phyloP scores from a whole-genome alignment of 2,113 vertebrate genomes.

The Setophaga coronata region DNA sequence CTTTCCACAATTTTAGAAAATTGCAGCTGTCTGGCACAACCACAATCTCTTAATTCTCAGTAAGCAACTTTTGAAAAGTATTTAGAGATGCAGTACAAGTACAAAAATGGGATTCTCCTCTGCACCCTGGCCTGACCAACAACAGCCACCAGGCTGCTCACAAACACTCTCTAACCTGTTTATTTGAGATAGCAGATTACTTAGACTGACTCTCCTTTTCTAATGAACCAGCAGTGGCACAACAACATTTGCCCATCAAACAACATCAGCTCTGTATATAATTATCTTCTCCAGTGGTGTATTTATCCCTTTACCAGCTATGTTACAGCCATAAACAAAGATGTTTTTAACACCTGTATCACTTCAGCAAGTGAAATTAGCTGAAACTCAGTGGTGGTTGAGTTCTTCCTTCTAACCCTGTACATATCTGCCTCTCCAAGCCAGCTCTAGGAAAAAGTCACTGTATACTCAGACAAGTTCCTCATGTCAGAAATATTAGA shows the following conservation, averaged over 20 bases:
- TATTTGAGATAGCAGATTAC: background rate
- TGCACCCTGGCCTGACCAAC: background rate
- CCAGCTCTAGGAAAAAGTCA: background rate
- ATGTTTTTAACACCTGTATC: background rate
- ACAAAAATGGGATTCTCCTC: background rate
- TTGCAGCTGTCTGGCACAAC: background rate
- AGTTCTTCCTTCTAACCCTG: background rate
- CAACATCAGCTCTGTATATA: fast-evolving
- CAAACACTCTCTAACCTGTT: background rate
- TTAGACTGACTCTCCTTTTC: background rate
- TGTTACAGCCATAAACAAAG: background rate
- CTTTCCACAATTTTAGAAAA: background rate
- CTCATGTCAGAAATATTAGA: background rate
- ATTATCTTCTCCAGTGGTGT: background rate
- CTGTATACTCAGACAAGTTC: background rate
- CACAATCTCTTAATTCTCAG: background rate
- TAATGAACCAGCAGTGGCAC: background rate
- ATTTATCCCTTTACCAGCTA: background rate
- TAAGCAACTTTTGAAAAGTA: background rate
- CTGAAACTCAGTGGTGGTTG: background rate
- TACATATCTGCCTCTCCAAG: background rate
- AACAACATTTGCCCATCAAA: background rate
- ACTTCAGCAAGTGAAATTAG: background rate
- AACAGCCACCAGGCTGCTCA: background rate
- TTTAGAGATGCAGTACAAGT: background rate